phyloP scores from a whole-genome alignment of 1,140 invertebrate species.

The Habropoda laboriosa region DNA sequence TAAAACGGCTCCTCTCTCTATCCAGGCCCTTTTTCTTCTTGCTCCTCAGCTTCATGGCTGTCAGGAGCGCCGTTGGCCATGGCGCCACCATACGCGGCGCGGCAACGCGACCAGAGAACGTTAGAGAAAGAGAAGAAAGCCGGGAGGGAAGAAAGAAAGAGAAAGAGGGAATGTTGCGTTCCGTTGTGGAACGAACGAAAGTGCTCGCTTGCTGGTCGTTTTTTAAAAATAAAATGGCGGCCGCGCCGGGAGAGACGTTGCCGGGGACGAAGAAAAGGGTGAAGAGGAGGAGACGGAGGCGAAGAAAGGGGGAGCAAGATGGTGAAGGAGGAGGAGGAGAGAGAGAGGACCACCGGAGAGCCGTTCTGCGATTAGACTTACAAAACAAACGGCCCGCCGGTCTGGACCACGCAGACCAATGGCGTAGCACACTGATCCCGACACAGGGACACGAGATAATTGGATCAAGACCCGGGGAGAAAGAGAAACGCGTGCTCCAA shows the following conservation, averaged over 20 bases:
- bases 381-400: slow-evolving; percentile 82
- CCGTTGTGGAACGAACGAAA: slow-evolving; percentile 57
- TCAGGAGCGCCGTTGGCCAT: slow-evolving; percentile 74
- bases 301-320: slow-evolving; percentile 6
- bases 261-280: slow-evolving; percentile 59
- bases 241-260: slow-evolving; percentile 60
- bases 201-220: slow-evolving; percentile 67
- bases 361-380: slow-evolving; percentile 81
- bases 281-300: slow-evolving; percentile 41
- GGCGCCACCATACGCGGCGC: slow-evolving; percentile 74
- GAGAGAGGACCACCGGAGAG: slow-evolving; percentile 75
- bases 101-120: slow-evolving; percentile 34
- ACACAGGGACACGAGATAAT: slow-evolving; percentile 82
- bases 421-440: slow-evolving; percentile 78
- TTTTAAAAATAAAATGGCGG: slow-evolving; percentile 75
- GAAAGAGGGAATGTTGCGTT: slow-evolving; percentile 18
- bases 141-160: slow-evolving; percentile 31
- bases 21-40: slow-evolving; percentile 43
- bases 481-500: too few relatives aligned
- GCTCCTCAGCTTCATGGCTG: slow-evolving; percentile 56
- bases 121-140: not conserved
- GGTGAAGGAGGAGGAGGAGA: slow-evolving; percentile 47
- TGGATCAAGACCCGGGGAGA: slow-evolving; percentile 75
- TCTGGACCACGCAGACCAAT: slow-evolving; percentile 76
- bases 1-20: slow-evolving; percentile 46